A percentile compares a stretch with the other conserved stretches of the same genome.
Conservation (phyloP, 2,797 vertebrate species). For the Ataeniobius toweri region DNA sequence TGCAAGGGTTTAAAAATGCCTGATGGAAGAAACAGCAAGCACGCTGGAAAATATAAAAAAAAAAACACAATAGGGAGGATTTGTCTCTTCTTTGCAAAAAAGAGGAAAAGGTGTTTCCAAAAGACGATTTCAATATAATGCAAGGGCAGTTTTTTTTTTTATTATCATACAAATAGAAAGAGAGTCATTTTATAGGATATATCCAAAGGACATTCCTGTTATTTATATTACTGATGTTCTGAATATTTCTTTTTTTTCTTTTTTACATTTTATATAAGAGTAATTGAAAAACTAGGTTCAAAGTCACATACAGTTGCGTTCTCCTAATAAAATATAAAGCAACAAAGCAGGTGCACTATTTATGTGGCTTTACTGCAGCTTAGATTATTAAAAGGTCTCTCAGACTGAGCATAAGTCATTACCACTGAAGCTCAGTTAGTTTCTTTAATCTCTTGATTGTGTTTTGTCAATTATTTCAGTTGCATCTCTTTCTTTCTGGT, state of each 20-base stretch:
- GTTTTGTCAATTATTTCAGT: constrained; percentile 41
- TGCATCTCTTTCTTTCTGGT: constrained; percentile 76
- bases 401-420: constrained; percentile 30
- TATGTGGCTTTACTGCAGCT: constrained; percentile 59
- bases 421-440: constrained; percentile 24
- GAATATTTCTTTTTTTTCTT: not conserved
- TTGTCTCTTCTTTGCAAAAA: constrained; percentile 46
- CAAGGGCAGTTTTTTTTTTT: not conserved
- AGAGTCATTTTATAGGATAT: not conserved
- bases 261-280: not conserved
- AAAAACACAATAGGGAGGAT: constrained; percentile 63
- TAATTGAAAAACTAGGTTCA: not conserved
- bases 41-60: constrained; percentile 60
- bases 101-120: constrained; percentile 41
- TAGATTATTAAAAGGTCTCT: constrained; percentile 19
- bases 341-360: constrained; percentile 13
- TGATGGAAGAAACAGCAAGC: constrained; percentile 75
- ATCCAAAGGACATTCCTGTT: not conserved
- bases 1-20: constrained; percentile 81
- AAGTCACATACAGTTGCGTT: not conserved
- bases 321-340: not conserved
- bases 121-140: constrained; percentile 12
- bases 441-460: constrained; percentile 44
- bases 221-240: not conserved
- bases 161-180: constrained; percentile 9